Evolutionary conservation across 2,113 vertebrate species (phyloP).

Genomic region (Poeciliopsis retropinna): DNA sequence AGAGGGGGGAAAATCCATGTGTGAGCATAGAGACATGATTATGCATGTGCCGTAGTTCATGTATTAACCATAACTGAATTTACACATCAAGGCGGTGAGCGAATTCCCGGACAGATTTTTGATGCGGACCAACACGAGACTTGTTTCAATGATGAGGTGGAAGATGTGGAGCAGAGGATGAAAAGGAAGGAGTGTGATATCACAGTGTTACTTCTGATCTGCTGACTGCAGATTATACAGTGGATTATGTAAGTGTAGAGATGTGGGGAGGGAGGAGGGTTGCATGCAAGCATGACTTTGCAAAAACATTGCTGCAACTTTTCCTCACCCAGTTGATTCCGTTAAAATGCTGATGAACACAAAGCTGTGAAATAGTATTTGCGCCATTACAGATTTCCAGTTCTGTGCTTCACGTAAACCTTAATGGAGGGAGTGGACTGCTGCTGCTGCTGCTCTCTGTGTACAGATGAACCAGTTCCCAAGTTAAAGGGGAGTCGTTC

Average conservation of each 20-base stretch:
- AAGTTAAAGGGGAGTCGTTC: not conserved
- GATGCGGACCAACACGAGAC: conserved; percentile 74
- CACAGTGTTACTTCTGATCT: conserved; percentile 34
- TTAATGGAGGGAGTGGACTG: not conserved
- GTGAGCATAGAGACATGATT: conserved; percentile 61
- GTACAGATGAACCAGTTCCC: not conserved
- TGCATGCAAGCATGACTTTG: not conserved
- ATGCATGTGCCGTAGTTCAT: conserved; percentile 74
- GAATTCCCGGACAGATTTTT: conserved; percentile 75
- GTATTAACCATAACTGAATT: conserved; percentile 80
- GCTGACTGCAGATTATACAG: conserved; percentile 33
- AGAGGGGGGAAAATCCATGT: conserved; percentile 7
- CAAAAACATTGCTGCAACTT: conserved; percentile 7
- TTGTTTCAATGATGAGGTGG: conserved; percentile 76
- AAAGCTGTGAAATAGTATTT: not conserved
- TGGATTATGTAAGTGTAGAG: conserved; percentile 16
- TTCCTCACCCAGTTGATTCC: not conserved
- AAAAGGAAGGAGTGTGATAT: conserved; percentile 22
- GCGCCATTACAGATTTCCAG: not conserved
- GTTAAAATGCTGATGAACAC: conserved; percentile 1
- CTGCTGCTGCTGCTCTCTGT: not conserved
- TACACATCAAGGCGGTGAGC: conserved; percentile 81
- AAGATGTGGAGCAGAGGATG: conserved; percentile 50
- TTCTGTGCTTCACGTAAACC: not conserved
- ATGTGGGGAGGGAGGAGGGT: no score